Evolutionary conservation across 2,797 vertebrate species (phyloP).

Genomic region (Clarias laeviceps): DNA sequence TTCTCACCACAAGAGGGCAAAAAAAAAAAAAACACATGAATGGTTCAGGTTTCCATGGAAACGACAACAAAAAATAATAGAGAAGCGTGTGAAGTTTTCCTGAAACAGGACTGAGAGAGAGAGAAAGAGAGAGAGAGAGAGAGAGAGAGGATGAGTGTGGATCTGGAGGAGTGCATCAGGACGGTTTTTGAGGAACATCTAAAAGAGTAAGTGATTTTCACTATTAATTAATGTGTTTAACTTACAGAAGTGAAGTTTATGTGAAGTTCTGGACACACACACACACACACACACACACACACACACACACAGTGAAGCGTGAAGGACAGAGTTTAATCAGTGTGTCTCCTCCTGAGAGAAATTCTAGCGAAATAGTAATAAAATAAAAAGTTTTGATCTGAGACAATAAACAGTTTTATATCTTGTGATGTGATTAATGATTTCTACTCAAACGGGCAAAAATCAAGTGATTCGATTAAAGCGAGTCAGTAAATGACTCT

Average conservation of each 20-base stretch:
- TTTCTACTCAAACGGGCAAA: too few species aligned
- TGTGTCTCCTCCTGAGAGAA: neutral
- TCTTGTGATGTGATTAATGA: too few species aligned
- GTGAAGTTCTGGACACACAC: too few species aligned
- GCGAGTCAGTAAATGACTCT: too few species aligned
- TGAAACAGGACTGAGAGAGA: neutral
- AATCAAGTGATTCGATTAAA: too few species aligned
- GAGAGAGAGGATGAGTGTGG: constrained; percentile 55
- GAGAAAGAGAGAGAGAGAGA: neutral
- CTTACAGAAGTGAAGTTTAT: neutral
- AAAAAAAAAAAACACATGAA: neutral
- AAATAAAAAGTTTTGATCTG: neutral
- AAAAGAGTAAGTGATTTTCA: constrained; percentile 65
- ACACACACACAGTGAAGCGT: neutral
- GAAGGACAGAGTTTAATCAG: neutral
- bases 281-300: too few species aligned
- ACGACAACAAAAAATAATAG: constrained; percentile 25
- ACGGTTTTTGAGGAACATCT: constrained; percentile 56
- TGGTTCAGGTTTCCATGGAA: constrained; percentile 48
- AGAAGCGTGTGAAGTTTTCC: constrained; percentile 27
- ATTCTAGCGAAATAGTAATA: neutral
- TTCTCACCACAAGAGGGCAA: constrained; percentile 31
- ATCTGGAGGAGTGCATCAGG: constrained; percentile 58
- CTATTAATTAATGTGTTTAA: neutral
- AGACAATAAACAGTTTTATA: too few species aligned